These are phyloP conservation scores for Polypedilum vanderplanki DNA, from an alignment of 1,140 invertebrate species.

Conservation along the genomic window DNA sequence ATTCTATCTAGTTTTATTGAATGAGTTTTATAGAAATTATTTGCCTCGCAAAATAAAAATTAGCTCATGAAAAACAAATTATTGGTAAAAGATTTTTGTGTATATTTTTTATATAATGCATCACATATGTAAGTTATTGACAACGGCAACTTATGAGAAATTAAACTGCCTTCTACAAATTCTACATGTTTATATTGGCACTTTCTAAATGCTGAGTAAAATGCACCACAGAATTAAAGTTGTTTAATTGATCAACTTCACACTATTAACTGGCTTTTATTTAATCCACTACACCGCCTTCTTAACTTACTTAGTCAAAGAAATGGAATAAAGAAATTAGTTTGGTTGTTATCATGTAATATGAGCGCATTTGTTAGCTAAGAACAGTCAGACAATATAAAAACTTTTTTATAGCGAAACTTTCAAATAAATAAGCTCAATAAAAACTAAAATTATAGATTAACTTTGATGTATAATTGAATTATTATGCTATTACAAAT, in stretches of 20 bases:
- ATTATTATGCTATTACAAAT: background rate
- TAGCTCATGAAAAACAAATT: background rate
- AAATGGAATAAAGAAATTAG: no score
- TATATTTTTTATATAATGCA: background rate
- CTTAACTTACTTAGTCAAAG: background rate
- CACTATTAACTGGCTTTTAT: background rate
- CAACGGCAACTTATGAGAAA: no score
- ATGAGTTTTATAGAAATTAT: no score
- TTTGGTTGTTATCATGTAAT: no score
- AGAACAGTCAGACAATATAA: no score
- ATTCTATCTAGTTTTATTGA: no score
- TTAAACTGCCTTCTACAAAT: no score
- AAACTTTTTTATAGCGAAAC: no score
- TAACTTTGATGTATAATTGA: background rate
- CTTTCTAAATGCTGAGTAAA: background rate
- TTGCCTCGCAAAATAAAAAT: background rate
- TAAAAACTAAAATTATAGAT: background rate
- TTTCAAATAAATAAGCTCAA: no score
- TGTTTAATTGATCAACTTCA: slow-evolving; percentile 8
- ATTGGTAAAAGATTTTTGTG: background rate
- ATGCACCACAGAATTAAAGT: background rate
- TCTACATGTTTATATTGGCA: background rate
- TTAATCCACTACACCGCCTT: background rate
- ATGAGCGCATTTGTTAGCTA: no score
- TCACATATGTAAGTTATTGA: background rate